Percentiles rank a stretch among this genome's conserved stretches.
phyloP scores from a whole-genome alignment of 2,888 invertebrate species.

The Marasmarcha lunaedactyla region DNA sequence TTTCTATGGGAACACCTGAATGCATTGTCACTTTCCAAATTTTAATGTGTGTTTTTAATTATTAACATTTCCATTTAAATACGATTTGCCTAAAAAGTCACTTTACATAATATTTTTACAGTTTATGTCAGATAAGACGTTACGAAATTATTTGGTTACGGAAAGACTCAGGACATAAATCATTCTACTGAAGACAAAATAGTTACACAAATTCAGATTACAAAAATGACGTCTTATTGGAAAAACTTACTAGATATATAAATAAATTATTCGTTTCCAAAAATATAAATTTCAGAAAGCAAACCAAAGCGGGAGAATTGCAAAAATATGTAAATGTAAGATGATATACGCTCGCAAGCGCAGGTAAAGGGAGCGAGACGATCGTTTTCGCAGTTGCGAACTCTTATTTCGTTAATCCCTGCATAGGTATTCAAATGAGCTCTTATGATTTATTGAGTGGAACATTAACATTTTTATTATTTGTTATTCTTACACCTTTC shows the following conservation, averaged over 20 bases:
- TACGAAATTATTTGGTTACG: no score
- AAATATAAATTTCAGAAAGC: background rate
- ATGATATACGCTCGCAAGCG: constrained; percentile 34
- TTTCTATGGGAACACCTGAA: constrained; percentile 60
- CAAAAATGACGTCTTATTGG: no score
- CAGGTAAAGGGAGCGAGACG: constrained; percentile 27
- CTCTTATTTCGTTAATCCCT: constrained; percentile 60
- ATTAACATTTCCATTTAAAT: no score
- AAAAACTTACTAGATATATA: no score
- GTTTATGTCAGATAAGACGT: no score
- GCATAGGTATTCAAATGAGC: constrained; percentile 68
- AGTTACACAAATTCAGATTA: no score
- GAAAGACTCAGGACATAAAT: no score
- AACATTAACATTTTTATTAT: constrained; percentile 72
- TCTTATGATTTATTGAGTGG: constrained; percentile 72
- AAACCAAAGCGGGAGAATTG: constrained; percentile 18
- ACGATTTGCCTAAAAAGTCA: no score
- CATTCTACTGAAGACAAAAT: no score
- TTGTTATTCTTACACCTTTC: constrained; percentile 70
- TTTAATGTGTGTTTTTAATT: no score
- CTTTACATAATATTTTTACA: no score
- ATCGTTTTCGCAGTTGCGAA: constrained; percentile 35
- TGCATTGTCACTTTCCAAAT: constrained; percentile 17
- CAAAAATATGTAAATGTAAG: constrained; percentile 41
- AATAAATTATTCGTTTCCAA: no score